Base-by-base conservation (phyloP, 2,113 vertebrate genomes). In the Oryzias curvinotus region DNA sequence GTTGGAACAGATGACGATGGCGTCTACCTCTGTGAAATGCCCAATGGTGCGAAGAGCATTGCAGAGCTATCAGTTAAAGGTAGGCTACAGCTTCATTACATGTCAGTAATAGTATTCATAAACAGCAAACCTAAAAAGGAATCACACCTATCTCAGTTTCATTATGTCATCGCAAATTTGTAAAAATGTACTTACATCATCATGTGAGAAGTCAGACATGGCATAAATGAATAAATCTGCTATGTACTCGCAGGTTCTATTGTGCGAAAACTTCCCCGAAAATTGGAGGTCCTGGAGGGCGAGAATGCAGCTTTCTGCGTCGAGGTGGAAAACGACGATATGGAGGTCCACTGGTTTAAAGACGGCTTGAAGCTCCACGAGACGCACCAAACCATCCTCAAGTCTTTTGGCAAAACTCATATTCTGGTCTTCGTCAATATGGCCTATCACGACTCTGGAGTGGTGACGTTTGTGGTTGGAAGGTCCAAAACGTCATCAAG, bases 1-100 rank as follows among this genome's bases (percentile, higher is more conserved):
- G 88, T 95, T 2, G 92, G 91, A 61, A 90, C 88, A 0, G 96
- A 98, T 0, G 97, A 98, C 0, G 97, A 98, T 0, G 97, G 97
- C 1, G 90, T 98, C 62, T 98, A 98, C 73, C 91, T 98, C 26
- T 98, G 96, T 45, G 95, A 98, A 86, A 98, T 95, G 93, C 91
- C 94, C 10, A 93, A 95, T 73, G 95, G 96, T 5, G 95, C 87
- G 3, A 94, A 94, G 88, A 96, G 92, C 15, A 93, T 98, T 1
- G 97, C 95, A 0, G 95, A 95, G 41, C 87, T 98, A 5, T 92
- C 95, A 0, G 96, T 98, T 42, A 94, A 92, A 95, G 96, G 96
- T 78, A 43, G 6, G 42, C 1, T 51, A 12, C 7, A 8, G 42
- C 1, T 51, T 12, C 7, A 8, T 3, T 41, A 12, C 50, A 52